Base-by-base conservation (phyloP, 2,888 invertebrate species). In the Melikaiella ostensackeni region DNA sequence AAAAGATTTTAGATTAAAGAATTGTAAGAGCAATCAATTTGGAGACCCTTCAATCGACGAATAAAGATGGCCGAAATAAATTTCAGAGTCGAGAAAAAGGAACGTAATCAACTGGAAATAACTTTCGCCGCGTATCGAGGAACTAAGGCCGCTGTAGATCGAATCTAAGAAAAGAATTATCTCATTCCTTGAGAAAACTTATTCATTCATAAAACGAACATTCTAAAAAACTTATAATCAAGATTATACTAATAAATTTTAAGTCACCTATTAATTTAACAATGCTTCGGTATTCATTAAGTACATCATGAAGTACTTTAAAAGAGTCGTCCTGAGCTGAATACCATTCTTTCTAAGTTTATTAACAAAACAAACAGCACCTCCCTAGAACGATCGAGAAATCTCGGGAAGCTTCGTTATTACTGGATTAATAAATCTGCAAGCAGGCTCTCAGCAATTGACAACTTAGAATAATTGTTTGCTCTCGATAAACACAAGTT, bases 341-440 rank as follows among this genome's bases (percentile, higher is more conserved):
- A 55, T 70, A 70, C 33, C 30, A 70, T 70, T 50, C 50, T 55
- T 70, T 70, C 70, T 70, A 27, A 70, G 13, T 30, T 70, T 55
- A 55, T 70, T 50, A 46, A 70, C n/a, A 70, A 70, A 70, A 70
- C 30, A 70, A 70, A 19, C 66, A 46, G 13, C 19, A 30, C 30
- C n/a, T 30, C 46, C 33, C 30, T 50, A 16, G 8, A 16, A 13
- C 42, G 16, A 64, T 64, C 19, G 3, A 5, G 7, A 42, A 64
- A 64, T 42, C 64, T 42, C 24, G 16, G 11, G 24, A 42, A 7
- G 24, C 30, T 27, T 50, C 19, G 9, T 50, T 50, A n/a, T 19
- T 30, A 27, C 30, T 30, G 11, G n/a, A 50, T 46, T 70, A 70
- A 46, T 70, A 70, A 50, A 70, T 70, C 50, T 46, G 50, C 46